Evolutionary conservation across 2,113 vertebrate species (phyloP), one percentile per base, ranked within the genome.

Genomic region (Cololabis saira): DNA sequence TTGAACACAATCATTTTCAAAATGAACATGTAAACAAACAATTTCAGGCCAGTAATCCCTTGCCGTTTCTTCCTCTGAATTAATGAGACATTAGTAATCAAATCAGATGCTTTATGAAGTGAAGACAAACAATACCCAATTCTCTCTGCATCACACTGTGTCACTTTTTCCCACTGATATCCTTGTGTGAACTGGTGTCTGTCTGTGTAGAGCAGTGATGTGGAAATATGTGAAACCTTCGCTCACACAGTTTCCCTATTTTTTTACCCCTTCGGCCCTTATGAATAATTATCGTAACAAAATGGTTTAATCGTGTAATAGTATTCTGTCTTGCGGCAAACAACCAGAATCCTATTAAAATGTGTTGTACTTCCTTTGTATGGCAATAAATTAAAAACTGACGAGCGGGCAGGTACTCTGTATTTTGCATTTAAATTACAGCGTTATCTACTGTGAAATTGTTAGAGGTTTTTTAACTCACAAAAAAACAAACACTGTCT

Each of bases 221-320:
- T 64, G 13, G 52, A 49, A 45, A 67, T 82, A 67, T 67, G 52
- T 72, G 49, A 77, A 78, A 61, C 53, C 33, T 69, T 70, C 50
- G 3, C 24, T 17, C 54, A 80, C 74, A 17, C 42, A 33, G 48
- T 60, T 67, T n/a, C 33, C 33, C 6, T n/a, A n/a, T 37, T 37
- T 67, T 59, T 63, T 10, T 65, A 7, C 53, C 77, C 71, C 57
- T 66, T 50, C 41, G 63, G 74, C 5, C 0, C 53, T 22, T 59
- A 74, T 85, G 74, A 85, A 85, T 85, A 79, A 79, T 83, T 86
- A 78, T 71, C 71, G 54, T 76, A 53, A 65, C 71, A 85, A 84
- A 87, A 71, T 65, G 56, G 50, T 79, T 79, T 84, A 85, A 83
- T 81, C 41, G 44, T 80, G 52, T 82, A 79, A 85, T 87, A 80